Evolutionary conservation across 2,888 invertebrate species (phyloP).

Genomic region (Plutella xylostella): DNA sequence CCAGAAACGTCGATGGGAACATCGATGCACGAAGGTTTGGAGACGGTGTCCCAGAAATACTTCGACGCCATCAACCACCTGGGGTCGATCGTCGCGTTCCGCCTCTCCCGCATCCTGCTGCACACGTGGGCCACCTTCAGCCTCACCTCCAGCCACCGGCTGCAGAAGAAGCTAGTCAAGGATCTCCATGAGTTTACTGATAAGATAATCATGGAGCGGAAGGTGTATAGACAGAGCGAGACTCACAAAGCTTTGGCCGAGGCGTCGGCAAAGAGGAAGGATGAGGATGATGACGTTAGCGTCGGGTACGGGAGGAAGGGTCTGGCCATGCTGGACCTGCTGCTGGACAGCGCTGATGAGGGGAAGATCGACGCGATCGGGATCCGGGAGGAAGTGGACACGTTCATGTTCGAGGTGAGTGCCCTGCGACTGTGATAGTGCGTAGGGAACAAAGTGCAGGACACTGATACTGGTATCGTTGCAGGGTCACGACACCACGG

Average conservation of each 20-base stretch:
- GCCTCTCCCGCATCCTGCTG: constrained; percentile 54
- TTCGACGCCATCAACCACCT: constrained; percentile 42
- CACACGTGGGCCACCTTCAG: constrained; percentile 50
- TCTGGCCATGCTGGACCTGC: constrained; percentile 73
- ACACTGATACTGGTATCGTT: constrained; percentile 9
- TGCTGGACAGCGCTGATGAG: constrained; percentile 68
- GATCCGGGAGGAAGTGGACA: constrained; percentile 77
- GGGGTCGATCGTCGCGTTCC: constrained; percentile 20
- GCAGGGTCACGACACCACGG: constrained; percentile 62
- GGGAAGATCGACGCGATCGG: constrained; percentile 68
- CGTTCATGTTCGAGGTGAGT: constrained; percentile 76
- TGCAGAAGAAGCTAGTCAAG: constrained; percentile 43
- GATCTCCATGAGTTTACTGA: constrained; percentile 63
- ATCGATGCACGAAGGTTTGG: constrained; percentile 35
- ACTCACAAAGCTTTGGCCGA: not conserved
- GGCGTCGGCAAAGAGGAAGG: not conserved
- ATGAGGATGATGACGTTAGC: constrained; percentile 8
- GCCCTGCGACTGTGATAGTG: not conserved
- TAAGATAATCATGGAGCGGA: constrained; percentile 52
- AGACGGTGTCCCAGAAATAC: constrained; percentile 44
- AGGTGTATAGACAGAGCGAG: constrained; percentile 9
- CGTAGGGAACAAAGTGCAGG: not conserved
- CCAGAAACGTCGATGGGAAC: constrained; percentile 68
- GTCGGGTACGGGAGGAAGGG: constrained; percentile 38
- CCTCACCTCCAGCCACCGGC: constrained; percentile 36